Base-by-base conservation (phyloP, 1,140 invertebrate species). In the Trypoxylus dichotomus region DNA sequence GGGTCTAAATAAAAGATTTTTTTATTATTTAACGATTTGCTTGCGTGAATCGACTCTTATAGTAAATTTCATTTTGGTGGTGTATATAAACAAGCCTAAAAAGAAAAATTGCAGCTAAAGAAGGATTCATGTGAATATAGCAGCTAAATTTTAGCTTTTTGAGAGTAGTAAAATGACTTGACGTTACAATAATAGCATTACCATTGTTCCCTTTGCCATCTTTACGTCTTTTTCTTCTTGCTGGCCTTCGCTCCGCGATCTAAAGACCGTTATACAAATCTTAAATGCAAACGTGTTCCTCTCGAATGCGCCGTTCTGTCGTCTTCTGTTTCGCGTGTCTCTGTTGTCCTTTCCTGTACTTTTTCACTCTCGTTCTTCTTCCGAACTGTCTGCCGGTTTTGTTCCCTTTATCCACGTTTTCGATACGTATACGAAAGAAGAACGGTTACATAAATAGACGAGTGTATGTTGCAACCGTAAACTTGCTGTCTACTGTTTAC, bases 201-300 rank as follows among this genome's bases (percentile, higher is more conserved):
- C 25, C 24, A 68, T 15, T 68, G 24, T 29, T 58, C 21, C 21
- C 47, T 68, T 68, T 29, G 19, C 60, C 11, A 25, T 68, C 7
- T 10, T 13, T 24, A 24, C 6, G 21, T 68, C 21, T 25, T 68
- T 68, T 68, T 68, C 8, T 13, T 68, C 60, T 13, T 15, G 60
- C 24, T 68, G 60, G 60, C 27, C 60, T 27, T 68, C 60, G 60
- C 0, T 68, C 27, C 27, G 60, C 21, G 60, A 24, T 68, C 21
- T 68, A 2, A 25, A 68, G 19, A 68, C 60, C 60, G 60, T 68
- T 68, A 68, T 68, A 68, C 60, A 68, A 68, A 68, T 68, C 60
- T 68, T 68, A 68, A 68, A 68, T 68, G 60, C 60, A 68, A 68
- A 68, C 60, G 60, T 68, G 24, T 24, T 68, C 24, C 60, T n/a